phyloP scores from a whole-genome alignment of 2,888 invertebrate species.

The Agrotis puta region DNA sequence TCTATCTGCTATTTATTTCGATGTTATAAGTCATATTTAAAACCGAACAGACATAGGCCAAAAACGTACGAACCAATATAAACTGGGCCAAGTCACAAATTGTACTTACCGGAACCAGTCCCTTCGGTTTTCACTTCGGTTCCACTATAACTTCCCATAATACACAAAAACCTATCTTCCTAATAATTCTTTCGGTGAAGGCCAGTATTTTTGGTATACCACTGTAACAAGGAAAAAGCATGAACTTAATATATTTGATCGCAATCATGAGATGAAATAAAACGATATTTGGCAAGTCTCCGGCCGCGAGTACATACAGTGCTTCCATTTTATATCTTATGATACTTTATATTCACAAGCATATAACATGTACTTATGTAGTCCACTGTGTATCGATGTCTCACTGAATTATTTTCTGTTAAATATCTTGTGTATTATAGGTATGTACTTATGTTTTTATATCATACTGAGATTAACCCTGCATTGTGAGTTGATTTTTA shows the following conservation, averaged over 20 bases:
- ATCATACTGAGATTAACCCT: neutral
- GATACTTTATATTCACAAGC: slow-evolving; percentile 58
- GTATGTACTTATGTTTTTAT: neutral
- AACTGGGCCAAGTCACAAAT: neutral
- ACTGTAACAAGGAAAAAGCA: slow-evolving; percentile 50
- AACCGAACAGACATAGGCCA: neutral
- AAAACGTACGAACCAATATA: neutral
- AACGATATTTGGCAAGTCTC: slow-evolving; percentile 58
- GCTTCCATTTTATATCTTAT: slow-evolving; percentile 46
- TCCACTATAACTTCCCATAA: neutral
- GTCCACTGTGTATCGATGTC: slow-evolving; percentile 37
- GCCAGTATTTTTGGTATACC: slow-evolving; percentile 30
- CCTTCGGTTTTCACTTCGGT: neutral
- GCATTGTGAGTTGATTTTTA: neutral
- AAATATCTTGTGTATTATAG: slow-evolving; percentile 19
- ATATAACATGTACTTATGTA: slow-evolving; percentile 23
- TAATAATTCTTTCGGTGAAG: slow-evolving; percentile 26
- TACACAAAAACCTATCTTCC: slow-evolving; percentile 16
- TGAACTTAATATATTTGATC: slow-evolving; percentile 53
- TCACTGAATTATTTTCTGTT: slow-evolving; percentile 29
- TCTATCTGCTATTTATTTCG: no score
- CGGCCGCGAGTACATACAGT: slow-evolving; percentile 33
- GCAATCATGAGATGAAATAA: slow-evolving; percentile 58
- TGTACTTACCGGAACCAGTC: neutral
- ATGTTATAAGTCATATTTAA: no score